Evolutionary conservation across 2,113 vertebrate genomes (phyloP).

Genomic region (Carassius gibelio): DNA sequence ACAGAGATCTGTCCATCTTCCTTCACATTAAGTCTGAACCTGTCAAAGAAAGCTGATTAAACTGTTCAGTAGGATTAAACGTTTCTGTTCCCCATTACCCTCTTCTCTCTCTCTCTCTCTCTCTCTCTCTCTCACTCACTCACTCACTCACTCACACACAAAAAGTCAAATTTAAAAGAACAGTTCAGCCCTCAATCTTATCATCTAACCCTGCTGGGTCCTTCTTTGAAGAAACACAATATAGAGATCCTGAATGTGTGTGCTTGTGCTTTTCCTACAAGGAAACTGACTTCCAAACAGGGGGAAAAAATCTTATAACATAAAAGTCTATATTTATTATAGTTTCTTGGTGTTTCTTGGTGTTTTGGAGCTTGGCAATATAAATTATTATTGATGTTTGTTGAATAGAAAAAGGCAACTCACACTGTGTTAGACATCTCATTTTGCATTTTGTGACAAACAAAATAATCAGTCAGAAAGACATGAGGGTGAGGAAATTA

Average conservation of each 20-base stretch:
- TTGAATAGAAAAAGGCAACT: background rate
- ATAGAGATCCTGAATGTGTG: background rate
- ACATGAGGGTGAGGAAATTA: background rate
- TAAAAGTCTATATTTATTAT: background rate
- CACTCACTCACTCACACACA: background rate
- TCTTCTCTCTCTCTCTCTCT: background rate
- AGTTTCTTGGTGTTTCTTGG: background rate
- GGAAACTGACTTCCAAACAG: background rate
- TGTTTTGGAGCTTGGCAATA: background rate
- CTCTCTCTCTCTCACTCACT: background rate
- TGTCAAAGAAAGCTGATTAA: conserved; percentile 18
- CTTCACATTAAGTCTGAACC: conserved; percentile 10
- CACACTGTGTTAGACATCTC: background rate
- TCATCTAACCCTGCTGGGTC: background rate
- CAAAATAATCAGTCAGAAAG: background rate
- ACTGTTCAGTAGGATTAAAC: conserved; percentile 37
- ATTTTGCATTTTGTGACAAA: background rate
- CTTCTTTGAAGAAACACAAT: background rate
- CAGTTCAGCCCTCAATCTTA: background rate
- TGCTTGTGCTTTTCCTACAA: background rate
- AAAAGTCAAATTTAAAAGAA: background rate
- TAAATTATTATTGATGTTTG: background rate
- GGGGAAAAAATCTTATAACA: background rate
- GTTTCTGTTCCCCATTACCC: background rate
- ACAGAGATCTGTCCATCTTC: background rate